phyloP scores from a whole-genome alignment of 1,140 invertebrate genomes.

The Nebria ingens region DNA sequence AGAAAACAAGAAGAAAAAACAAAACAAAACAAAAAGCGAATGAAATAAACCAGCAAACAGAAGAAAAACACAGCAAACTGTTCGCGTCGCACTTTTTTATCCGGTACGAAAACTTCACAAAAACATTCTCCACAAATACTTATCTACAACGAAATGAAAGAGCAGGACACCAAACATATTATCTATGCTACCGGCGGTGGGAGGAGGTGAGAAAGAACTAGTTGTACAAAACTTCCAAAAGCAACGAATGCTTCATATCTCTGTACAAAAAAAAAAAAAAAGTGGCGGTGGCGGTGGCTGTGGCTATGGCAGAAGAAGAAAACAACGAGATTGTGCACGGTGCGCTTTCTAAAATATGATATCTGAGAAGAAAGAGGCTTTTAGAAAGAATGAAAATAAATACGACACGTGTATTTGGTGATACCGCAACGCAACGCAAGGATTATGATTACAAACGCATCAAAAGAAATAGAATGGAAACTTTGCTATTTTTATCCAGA shows the following conservation, averaged over 20 bases:
- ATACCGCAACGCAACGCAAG: not conserved
- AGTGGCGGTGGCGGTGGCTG: no score
- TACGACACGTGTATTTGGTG: no score
- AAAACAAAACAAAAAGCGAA: not conserved
- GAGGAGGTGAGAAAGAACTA: not conserved
- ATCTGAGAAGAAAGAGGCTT: constrained; percentile 1
- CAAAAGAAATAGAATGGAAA: no score
- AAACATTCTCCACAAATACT: not conserved
- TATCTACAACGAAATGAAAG: no score
- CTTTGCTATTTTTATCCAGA: no score
- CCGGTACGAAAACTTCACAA: not conserved
- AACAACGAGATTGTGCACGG: not conserved
- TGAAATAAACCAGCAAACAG: not conserved
- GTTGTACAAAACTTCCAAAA: not conserved
- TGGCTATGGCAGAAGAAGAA: no score
- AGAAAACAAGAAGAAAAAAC: not conserved
- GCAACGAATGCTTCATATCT: not conserved
- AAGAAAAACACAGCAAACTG: not conserved
- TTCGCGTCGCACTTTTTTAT: not conserved
- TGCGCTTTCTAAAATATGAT: constrained; percentile 9
- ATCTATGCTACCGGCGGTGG: no score
- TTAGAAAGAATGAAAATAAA: constrained; percentile 6
- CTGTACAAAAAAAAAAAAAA: not conserved
- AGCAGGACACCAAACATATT: no score
- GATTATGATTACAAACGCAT: not conserved